Percentiles rank a stretch among this genome's conserved stretches.
Conservation (phyloP, 2,888 invertebrate genomes). For the Craniophora ligustri region DNA sequence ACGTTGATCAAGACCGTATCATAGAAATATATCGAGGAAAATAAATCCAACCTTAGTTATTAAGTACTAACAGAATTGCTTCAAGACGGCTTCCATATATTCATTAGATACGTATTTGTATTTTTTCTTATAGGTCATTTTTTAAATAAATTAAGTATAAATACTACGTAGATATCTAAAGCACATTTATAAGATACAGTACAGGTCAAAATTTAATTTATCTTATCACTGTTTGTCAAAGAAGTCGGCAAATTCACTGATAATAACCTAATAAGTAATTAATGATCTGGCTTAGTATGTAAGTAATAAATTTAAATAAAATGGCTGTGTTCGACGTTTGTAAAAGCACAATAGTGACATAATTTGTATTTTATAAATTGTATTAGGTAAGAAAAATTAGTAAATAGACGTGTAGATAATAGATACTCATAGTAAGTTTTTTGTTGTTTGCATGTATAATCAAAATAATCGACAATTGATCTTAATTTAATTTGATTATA, state of each 20-base stretch:
- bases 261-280: slow-evolving; percentile 22
- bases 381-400: slow-evolving; percentile 25
- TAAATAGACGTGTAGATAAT: slow-evolving; percentile 43
- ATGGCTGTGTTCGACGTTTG: slow-evolving; percentile 86
- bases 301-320: slow-evolving; percentile 77
- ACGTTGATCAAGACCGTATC: slow-evolving; percentile 98
- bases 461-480: too few relatives aligned
- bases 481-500: too few relatives aligned
- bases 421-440: too few relatives aligned
- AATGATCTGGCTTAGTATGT: slow-evolving; percentile 50
- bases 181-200: slow-evolving; percentile 18
- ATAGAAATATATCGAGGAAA: slow-evolving; percentile 98
- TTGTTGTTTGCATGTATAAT: too few relatives aligned
- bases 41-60: slow-evolving; percentile 80
- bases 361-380: slow-evolving; percentile 72
- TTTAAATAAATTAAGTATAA: slow-evolving; percentile 31
- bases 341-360: slow-evolving; percentile 76
- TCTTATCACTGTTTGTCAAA: neutral
- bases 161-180: slow-evolving; percentile 19
- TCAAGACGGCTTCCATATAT: slow-evolving; percentile 64
- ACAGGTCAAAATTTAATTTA: slow-evolving; percentile 6
- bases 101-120: slow-evolving; percentile 46
- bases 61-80: slow-evolving; percentile 46
- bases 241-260: slow-evolving; percentile 13
- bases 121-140: slow-evolving; percentile 52